These are phyloP conservation scores for Tragelaphus buxtoni DNA, from an alignment of 2,113 vertebrate species.

Conservation along the genomic window DNA sequence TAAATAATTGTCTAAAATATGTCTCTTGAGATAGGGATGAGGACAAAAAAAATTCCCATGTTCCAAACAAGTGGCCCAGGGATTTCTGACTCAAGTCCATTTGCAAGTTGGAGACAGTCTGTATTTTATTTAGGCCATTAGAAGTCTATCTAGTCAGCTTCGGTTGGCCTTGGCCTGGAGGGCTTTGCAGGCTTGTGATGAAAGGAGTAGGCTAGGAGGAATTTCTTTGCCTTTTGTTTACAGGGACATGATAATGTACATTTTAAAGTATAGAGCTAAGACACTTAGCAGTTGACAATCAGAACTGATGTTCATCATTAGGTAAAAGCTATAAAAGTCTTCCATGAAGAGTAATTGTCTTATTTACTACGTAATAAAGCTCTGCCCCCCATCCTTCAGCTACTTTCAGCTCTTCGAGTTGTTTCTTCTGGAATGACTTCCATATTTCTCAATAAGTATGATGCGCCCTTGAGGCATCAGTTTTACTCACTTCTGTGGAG, in stretches of 20 bases:
- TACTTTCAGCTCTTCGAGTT: not conserved
- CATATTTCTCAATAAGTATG: not conserved
- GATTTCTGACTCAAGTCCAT: not conserved
- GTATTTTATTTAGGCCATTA: not conserved
- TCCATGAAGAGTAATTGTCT: not conserved
- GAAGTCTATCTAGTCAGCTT: not conserved
- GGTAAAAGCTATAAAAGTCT: not conserved
- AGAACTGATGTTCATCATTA: not conserved
- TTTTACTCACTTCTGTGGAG: not conserved
- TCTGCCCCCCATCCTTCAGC: not conserved
- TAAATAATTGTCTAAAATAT: not conserved
- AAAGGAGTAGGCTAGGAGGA: not conserved
- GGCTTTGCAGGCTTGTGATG: not conserved
- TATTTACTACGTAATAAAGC: not conserved
- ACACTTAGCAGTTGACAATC: not conserved
- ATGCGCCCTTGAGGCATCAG: not conserved
- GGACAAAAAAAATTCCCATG: not conserved
- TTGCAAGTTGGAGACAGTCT: not conserved
- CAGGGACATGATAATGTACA: not conserved
- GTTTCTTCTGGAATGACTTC: not conserved
- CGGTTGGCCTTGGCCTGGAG: not conserved
- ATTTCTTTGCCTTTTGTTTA: not conserved
- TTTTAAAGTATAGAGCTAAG: not conserved
- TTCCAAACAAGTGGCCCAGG: not conserved
- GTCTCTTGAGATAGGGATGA: not conserved